phyloP scores from a whole-genome alignment of 2,797 vertebrate species.

The Gallinago stenura region DNA sequence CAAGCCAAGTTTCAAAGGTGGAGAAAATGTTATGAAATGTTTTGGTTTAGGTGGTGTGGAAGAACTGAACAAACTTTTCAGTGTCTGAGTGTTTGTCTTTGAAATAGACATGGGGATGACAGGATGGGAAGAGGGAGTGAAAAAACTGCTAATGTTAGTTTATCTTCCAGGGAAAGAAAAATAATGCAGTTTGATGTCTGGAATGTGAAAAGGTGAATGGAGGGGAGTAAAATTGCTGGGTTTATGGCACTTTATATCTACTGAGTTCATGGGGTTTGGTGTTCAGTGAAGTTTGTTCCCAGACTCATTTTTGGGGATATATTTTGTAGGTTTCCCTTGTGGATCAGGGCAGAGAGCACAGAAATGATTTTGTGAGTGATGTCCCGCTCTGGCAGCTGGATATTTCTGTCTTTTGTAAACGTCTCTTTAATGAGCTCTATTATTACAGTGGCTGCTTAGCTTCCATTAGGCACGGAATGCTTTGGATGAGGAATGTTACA shows the following conservation, averaged over 20 bases:
- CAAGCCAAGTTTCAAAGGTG: not conserved
- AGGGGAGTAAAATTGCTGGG: not conserved
- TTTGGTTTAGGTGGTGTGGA: not conserved
- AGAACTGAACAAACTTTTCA: not conserved
- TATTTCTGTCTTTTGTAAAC: slow-evolving; percentile 3
- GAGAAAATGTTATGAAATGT: not conserved
- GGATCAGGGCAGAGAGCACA: not conserved
- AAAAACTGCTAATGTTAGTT: not conserved
- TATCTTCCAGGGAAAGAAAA: not conserved
- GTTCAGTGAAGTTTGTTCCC: not conserved
- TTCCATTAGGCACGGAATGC: not conserved
- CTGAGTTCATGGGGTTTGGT: not conserved
- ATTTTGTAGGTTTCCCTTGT: not conserved
- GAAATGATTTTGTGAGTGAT: not conserved
- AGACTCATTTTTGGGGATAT: not conserved
- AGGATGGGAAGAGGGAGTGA: not conserved
- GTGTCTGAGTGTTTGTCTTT: not conserved
- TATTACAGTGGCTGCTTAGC: not conserved
- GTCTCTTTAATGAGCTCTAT: not conserved
- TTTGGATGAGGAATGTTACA: not conserved
- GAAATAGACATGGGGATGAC: not conserved
- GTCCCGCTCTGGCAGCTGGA: not conserved
- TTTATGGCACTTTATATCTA: not conserved
- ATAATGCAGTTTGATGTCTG: not conserved
- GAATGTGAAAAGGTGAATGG: not conserved